Evolutionary conservation across 2,888 invertebrate species (phyloP), one percentile per base, ranked within the genome.

Genomic region (Sminthurinus aureus): DNA sequence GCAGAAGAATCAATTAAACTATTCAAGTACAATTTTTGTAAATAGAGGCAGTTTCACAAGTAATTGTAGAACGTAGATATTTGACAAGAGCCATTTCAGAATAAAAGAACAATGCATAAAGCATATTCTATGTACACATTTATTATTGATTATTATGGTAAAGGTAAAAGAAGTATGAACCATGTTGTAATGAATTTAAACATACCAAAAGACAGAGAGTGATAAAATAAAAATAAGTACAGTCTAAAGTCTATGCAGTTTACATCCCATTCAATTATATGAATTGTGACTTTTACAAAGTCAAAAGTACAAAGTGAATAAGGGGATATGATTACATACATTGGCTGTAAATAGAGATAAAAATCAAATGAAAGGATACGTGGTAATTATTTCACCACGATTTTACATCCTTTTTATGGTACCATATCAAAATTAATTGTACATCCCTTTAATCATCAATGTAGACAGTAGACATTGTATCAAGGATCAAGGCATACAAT

Each of bases 191-290:
- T 38, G 38, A 38, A 6, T 38, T 38, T 38, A 38, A 38, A 38
- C 38, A 38, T 38, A 38, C 38, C 38, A 15, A 12, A n/a, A 6
- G 0, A 13, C 75, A 51, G n/a, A 75, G 75, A 51, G n/a, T 51
- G 75, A 75, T 75, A 20, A 75, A 75, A 50, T 75, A 20, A 75
- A 75, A n/a, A 51, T 51, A n/a, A 52, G 38, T 18, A 26, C 15
- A 50, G 74, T 20, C 9, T 50, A 69, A 51, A n/a, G 11, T 12
- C 12, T 12, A 0, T 71, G 24, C 26, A 13, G 22, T 24, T 26
- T 24, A 4, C 79, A 79, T 66, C 79, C 79, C 79, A 69, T 51
- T 79, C 79, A 69, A 79, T 79, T 79, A 79, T 38, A 38, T 69
- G 24, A 26, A 50, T 74, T 74, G 20, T 74, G 8, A 74, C 3